Conservation (phyloP, 2,113 vertebrate species). For the Burhinus bistriatus region DNA sequence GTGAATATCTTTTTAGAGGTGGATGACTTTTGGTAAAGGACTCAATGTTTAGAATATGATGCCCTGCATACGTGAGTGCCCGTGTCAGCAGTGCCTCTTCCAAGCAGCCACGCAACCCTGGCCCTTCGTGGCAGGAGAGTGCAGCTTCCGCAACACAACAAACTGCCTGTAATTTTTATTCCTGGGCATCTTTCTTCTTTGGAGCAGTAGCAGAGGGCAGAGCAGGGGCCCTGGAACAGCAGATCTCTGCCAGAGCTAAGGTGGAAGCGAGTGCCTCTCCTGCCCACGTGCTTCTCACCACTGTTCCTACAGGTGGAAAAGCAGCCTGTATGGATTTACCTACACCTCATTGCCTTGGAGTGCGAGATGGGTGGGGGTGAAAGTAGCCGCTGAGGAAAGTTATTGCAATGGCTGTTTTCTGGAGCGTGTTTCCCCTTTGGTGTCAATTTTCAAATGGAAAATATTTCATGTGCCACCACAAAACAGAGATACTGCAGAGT, state of each 20-base stretch:
- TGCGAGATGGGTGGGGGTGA: neutral
- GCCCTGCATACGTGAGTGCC: fast-evolving
- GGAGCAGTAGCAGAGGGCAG: neutral
- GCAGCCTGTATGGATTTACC: neutral
- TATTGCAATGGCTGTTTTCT: neutral
- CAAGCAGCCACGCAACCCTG: neutral
- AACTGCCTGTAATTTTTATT: neutral
- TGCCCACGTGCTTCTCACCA: fast-evolving
- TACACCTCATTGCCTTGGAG: neutral
- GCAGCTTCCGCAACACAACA: neutral
- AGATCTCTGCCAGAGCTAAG: neutral
- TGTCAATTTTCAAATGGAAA: neutral
- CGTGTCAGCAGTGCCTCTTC: neutral
- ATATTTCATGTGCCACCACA: neutral
- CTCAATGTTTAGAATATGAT: neutral
- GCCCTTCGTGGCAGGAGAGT: too few species aligned
- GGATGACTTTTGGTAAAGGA: neutral
- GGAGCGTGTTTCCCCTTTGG: neutral
- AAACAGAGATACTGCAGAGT: neutral
- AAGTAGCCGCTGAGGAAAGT: neutral
- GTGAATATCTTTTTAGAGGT: neutral
- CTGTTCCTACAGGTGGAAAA: neutral
- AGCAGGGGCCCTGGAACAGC: neutral
- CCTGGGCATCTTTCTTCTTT: neutral
- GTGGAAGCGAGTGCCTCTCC: neutral